Evolutionary conservation across 2,113 vertebrate species (phyloP).

Genomic region (Lepisosteus oculatus): DNA sequence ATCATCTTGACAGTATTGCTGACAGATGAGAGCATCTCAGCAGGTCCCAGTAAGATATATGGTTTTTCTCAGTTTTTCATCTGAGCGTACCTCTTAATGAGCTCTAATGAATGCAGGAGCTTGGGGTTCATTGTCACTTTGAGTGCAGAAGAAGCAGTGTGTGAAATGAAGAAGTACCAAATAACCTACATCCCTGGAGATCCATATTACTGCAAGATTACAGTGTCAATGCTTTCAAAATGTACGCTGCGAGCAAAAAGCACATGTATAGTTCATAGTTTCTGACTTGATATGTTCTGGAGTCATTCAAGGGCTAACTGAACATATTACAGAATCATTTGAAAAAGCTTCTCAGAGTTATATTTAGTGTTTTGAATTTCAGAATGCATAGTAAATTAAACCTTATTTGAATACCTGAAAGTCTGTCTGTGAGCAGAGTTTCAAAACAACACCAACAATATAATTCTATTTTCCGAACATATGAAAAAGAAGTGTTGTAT

Average conservation of each 20-base stretch:
- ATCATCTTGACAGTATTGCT: constrained; percentile 5
- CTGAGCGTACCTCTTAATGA: constrained; percentile 2
- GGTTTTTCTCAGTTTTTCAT: background rate
- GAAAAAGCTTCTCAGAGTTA: background rate
- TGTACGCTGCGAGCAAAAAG: no score
- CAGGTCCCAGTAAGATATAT: background rate
- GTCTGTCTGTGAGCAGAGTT: no score
- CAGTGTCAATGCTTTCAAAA: background rate
- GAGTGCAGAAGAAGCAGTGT: background rate
- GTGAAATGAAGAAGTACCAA: background rate
- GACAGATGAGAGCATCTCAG: background rate
- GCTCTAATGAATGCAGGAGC: constrained; percentile 4
- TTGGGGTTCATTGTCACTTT: background rate
- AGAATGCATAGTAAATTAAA: background rate
- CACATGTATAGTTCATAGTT: background rate
- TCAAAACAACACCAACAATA: no score
- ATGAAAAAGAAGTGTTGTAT: no score
- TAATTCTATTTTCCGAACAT: no score
- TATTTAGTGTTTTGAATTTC: background rate
- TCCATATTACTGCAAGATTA: background rate
- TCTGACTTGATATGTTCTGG: background rate
- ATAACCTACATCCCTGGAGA: background rate
- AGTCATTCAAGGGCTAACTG: background rate
- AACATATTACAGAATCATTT: background rate
- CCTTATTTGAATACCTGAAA: no score